These are phyloP conservation scores for Pandemis heparana DNA, from an alignment of 2,888 invertebrate species.

Conservation along the genomic window DNA sequence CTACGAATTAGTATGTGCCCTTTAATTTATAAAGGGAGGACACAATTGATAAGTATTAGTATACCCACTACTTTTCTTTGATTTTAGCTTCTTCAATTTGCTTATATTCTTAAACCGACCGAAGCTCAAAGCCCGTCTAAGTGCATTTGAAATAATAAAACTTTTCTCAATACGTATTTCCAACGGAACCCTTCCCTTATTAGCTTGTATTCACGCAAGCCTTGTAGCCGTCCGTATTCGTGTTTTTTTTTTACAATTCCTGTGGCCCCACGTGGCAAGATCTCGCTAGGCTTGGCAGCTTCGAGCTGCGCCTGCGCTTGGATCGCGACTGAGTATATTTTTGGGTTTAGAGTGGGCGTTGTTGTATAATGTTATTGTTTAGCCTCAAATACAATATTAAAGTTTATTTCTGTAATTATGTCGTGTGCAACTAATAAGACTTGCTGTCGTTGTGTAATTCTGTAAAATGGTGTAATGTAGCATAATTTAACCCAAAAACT, in stretches of 20 bases:
- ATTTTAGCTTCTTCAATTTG: too few species aligned
- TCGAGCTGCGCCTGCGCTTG: neutral
- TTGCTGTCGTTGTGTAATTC: too few species aligned
- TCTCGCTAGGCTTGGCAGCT: constrained; percentile 3
- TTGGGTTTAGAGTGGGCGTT: constrained; percentile 5
- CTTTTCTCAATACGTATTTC: neutral
- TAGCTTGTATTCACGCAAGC: neutral
- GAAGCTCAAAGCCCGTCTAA: neutral
- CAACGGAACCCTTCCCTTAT: neutral
- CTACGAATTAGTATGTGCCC: too few species aligned
- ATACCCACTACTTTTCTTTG: too few species aligned
- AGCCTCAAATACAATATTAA: constrained; percentile 6
- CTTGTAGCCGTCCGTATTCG: neutral
- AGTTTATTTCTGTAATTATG: neutral
- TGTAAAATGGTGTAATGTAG: too few species aligned
- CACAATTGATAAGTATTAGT: too few species aligned
- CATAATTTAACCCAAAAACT: too few species aligned
- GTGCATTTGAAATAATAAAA: neutral
- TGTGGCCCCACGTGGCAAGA: constrained; percentile 4
- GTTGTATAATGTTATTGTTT: constrained; percentile 8
- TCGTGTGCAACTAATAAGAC: neutral
- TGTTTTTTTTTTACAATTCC: constrained; percentile 8
- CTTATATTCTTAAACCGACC: too few species aligned
- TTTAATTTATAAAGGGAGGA: too few species aligned
- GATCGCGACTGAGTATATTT: constrained; percentile 5